These are phyloP conservation scores for Drosophila burlai DNA, from an alignment of 1,140 invertebrate species.

Conservation along the genomic window DNA sequence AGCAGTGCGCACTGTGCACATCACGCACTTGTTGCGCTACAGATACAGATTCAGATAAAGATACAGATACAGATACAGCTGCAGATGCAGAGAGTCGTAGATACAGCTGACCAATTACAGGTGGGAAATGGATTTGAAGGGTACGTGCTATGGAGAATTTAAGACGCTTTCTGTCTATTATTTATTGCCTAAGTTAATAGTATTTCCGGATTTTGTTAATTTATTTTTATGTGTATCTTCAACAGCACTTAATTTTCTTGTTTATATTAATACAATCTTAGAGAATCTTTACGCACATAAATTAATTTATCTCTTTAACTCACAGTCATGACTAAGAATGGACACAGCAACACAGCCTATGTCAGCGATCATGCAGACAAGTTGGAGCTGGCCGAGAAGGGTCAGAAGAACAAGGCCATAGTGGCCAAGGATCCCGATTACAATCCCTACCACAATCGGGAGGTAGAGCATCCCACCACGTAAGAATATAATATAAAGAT, in stretches of 20 bases:
- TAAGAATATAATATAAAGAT: constrained; percentile 81
- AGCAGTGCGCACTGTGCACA: constrained; percentile 41
- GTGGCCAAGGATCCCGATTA: constrained; percentile 85
- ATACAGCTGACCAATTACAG: not conserved
- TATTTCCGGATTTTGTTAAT: not conserved
- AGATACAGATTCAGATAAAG: constrained; percentile 7
- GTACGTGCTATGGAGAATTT: not conserved
- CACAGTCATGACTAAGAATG: constrained; percentile 80
- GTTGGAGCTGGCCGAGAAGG: constrained; percentile 86
- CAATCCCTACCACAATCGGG: constrained; percentile 88
- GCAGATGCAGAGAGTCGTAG: constrained; percentile 2
- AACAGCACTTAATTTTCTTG: not conserved
- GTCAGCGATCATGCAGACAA: constrained; percentile 74
- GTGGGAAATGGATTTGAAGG: not conserved
- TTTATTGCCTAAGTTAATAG: not conserved
- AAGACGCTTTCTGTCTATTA: not conserved
- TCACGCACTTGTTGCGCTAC: constrained; percentile 56
- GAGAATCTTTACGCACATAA: not conserved
- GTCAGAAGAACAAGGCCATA: constrained; percentile 79
- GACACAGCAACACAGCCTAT: constrained; percentile 78
- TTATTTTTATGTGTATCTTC: not conserved
- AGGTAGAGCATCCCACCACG: constrained; percentile 90
- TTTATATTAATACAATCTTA: too few relatives aligned
- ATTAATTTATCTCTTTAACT: not conserved
- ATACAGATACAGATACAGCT: not conserved